These are phyloP conservation scores for Aleiodes testaceus DNA, from an alignment of 2,888 invertebrate genomes.

Conservation along the genomic window DNA sequence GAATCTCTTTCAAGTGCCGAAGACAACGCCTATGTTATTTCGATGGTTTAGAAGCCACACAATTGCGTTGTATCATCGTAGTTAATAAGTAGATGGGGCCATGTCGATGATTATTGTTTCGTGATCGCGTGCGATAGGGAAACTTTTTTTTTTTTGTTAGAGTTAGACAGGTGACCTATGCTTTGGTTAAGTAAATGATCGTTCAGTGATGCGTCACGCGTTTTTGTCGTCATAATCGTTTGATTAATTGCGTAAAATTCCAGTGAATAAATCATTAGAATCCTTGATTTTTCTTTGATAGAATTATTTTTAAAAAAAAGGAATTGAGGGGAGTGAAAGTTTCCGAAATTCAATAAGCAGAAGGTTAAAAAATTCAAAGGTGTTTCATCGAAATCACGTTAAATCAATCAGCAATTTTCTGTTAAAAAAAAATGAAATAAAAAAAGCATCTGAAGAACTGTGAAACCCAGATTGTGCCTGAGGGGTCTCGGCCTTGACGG, in stretches of 20 bases:
- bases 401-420: conserved; percentile 51
- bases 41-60: conserved; percentile 8
- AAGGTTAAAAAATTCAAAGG: neutral
- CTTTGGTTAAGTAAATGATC: conserved; percentile 1
- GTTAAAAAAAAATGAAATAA: neutral
- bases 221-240: neutral
- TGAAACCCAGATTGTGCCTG: neutral
- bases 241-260: neutral
- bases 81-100: conserved; percentile 24
- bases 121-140: conserved; percentile 28
- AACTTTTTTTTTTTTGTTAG: neutral
- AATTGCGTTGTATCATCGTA: conserved; percentile 28
- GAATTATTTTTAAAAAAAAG: no score
- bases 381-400: conserved; percentile 39
- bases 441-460: neutral
- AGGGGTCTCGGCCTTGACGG: conserved; percentile 20
- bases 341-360: no score
- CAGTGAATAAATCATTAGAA: no score
- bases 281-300: no score
- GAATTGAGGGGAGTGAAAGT: no score
- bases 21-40: conserved; percentile 15
- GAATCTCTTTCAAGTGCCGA: conserved; percentile 30
- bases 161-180: conserved; percentile 19
- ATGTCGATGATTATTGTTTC: conserved; percentile 12
- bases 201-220: conserved; percentile 15